Conservation (phyloP, 2,113 vertebrate species). For the Coreoperca whiteheadi region DNA sequence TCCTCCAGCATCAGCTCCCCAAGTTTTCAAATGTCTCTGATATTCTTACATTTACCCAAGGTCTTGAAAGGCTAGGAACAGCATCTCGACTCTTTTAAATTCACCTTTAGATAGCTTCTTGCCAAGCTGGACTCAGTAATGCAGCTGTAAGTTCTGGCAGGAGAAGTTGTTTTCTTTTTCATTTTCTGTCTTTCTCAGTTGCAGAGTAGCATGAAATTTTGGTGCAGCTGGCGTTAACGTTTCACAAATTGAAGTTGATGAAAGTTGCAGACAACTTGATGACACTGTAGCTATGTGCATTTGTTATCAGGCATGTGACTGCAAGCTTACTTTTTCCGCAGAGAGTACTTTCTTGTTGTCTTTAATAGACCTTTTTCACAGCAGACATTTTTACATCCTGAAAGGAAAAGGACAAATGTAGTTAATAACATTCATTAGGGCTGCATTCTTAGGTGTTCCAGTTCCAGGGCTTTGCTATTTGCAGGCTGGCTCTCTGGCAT, state of each 20-base stretch:
- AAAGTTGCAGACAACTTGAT: constrained; percentile 20
- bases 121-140: background rate
- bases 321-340: background rate
- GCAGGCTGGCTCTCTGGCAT: background rate
- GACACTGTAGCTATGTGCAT: background rate
- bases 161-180: constrained; percentile 23
- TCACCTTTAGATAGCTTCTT: constrained; percentile 28
- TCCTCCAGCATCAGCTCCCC: constrained; percentile 47
- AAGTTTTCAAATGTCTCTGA: constrained; percentile 29
- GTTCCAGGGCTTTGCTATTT: constrained; percentile 6
- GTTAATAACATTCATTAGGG: constrained; percentile 18
- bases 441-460: constrained; percentile 5
- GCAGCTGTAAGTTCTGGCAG: constrained; percentile 3
- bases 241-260: constrained; percentile 31
- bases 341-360: background rate
- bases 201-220: constrained; percentile 11
- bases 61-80: constrained; percentile 29
- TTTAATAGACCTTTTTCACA: background rate
- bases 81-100: constrained; percentile 33
- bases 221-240: background rate
- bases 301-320: background rate
- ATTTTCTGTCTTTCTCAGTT: background rate
- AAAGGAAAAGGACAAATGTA: background rate
- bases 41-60: constrained; percentile 31
- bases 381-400: background rate